phyloP scores from a whole-genome alignment of 2,888 invertebrate species.

The Crioceris asparagi region DNA sequence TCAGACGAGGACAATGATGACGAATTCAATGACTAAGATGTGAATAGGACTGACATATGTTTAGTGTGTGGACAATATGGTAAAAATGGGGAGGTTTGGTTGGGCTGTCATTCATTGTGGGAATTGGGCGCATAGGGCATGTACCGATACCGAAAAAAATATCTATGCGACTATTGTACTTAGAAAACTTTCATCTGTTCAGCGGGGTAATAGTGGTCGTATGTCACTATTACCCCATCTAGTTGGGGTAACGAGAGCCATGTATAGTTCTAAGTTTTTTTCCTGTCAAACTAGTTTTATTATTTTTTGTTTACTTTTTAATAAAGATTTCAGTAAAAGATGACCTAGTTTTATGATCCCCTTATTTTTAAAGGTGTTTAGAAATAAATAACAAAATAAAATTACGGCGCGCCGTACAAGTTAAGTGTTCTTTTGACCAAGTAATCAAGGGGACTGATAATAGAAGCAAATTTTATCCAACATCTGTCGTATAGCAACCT shows the following conservation, averaged over 20 bases:
- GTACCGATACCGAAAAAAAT: neutral
- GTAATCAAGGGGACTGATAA: too few relatives aligned
- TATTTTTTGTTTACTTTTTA: neutral
- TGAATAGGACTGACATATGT: neutral
- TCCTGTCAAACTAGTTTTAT: neutral
- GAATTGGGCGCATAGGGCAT: neutral
- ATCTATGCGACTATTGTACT: neutral
- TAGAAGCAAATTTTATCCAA: too few relatives aligned
- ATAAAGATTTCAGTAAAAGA: neutral
- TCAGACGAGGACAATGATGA: neutral
- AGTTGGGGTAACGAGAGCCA: neutral
- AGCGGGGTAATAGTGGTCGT: neutral
- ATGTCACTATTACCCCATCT: neutral
- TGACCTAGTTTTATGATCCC: neutral
- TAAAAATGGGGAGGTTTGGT: neutral
- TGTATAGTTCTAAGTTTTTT: neutral
- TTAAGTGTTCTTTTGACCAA: too few relatives aligned
- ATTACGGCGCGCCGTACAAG: too few relatives aligned
- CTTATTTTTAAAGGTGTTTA: neutral
- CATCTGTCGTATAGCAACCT: too few relatives aligned
- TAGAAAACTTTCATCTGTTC: too few relatives aligned
- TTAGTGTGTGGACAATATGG: neutral
- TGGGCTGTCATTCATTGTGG: neutral
- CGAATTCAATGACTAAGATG: neutral
- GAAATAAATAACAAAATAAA: neutral